Evolutionary conservation across 2,797 vertebrate genomes (phyloP).

Genomic region (Mormyrops boulengeri): DNA sequence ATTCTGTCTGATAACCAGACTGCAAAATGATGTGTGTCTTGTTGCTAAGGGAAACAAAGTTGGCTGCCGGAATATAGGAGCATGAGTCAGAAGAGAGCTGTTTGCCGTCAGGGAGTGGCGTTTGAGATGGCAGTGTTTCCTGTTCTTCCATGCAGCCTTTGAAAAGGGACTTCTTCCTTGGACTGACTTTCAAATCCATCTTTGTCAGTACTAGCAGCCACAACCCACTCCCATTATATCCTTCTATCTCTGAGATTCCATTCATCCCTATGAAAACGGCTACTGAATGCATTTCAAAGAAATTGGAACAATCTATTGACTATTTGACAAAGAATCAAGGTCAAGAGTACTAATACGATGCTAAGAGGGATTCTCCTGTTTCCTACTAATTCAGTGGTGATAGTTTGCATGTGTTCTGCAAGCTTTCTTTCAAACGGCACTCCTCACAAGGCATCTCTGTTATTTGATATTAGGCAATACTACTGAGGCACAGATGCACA

Average conservation of each 20-base stretch:
- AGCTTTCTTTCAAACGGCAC: neutral
- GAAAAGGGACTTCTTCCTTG: neutral
- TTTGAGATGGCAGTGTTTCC: neutral
- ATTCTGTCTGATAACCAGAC: neutral
- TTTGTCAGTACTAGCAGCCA: neutral
- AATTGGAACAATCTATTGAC: neutral
- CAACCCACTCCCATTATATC: neutral
- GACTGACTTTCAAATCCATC: neutral
- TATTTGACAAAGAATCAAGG: neutral
- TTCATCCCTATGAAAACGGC: neutral
- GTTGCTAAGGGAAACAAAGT: neutral
- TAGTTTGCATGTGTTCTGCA: neutral
- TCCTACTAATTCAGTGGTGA: neutral
- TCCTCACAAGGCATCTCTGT: neutral
- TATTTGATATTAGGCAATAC: neutral
- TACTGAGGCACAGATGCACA: neutral
- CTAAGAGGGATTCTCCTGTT: neutral
- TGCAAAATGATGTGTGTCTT: neutral
- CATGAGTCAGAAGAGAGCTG: neutral
- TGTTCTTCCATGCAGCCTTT: neutral
- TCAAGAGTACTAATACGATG: neutral
- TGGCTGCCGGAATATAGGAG: neutral
- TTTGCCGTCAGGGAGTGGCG: conserved; percentile 14
- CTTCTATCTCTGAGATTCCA: neutral
- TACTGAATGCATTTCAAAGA: neutral